Percentiles rank a stretch among this genome's conserved stretches.
Evolutionary conservation across 1,140 invertebrate genomes (phyloP).

Genomic region (Drosophila pandora): DNA sequence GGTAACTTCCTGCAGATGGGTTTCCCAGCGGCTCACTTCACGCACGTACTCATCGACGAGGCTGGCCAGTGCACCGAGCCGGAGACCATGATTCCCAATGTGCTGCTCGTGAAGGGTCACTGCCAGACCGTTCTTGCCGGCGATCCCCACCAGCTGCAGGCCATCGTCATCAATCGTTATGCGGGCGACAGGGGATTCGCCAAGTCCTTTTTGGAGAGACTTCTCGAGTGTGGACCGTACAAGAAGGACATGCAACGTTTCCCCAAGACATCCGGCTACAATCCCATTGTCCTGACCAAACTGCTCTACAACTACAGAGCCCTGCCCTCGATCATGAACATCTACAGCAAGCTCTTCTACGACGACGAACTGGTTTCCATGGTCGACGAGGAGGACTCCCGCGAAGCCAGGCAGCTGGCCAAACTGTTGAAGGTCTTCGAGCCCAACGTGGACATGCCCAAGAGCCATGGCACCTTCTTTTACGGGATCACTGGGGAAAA

Average conservation of each 20-base stretch:
- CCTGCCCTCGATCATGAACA: conserved; percentile 89
- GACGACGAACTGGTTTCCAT: conserved; percentile 83
- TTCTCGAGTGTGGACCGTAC: conserved; percentile 88
- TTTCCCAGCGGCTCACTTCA: conserved; percentile 90
- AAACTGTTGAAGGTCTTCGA: conserved; percentile 27
- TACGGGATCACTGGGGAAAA: conserved; percentile 92
- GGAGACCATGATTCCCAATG: conserved; percentile 92
- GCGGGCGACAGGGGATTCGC: conserved; percentile 87
- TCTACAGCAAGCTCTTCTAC: conserved; percentile 94
- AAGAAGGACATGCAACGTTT: conserved; percentile 85
- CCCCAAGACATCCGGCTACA: conserved; percentile 85
- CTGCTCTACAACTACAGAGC: conserved; percentile 91
- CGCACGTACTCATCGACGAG: conserved; percentile 95
- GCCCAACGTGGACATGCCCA: conserved; percentile 43
- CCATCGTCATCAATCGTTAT: conserved; percentile 89
- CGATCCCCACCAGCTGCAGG: conserved; percentile 96
- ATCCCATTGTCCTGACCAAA: conserved; percentile 89
- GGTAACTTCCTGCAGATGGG: conserved; percentile 88
- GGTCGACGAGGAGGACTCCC: conserved; percentile 63
- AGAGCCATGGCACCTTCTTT: conserved; percentile 90
- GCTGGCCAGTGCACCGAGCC: conserved; percentile 96
- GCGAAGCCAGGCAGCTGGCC: conserved; percentile 44
- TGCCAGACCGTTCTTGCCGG: conserved; percentile 93
- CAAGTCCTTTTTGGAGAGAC: conserved; percentile 89
- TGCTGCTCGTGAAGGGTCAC: conserved; percentile 84